These are phyloP conservation scores for Meriones unguiculatus DNA, from an alignment of 2,113 vertebrate species.

Conservation along the genomic window DNA sequence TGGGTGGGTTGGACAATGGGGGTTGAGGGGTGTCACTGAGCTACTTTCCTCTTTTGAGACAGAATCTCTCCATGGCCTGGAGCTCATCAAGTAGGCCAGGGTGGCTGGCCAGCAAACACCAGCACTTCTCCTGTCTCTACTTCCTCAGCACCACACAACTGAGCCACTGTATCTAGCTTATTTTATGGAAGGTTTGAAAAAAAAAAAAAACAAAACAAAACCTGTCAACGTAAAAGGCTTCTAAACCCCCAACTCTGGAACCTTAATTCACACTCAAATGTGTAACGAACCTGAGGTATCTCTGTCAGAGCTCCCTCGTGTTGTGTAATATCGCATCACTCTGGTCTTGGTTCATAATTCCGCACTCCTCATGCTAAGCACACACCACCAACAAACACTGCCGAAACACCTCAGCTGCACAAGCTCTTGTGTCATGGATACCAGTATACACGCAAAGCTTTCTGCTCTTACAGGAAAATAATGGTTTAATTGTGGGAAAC, in stretches of 20 bases:
- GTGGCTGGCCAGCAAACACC: background rate
- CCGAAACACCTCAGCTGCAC: background rate
- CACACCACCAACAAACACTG: background rate
- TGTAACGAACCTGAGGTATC: background rate
- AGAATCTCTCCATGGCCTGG: background rate
- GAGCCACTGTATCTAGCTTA: background rate
- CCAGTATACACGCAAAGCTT: background rate
- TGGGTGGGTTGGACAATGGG: rapidly evolving
- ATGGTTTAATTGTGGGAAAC: too few species aligned
- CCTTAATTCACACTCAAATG: background rate
- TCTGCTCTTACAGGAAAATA: background rate
- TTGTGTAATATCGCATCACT: background rate
- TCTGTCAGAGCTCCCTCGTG: background rate
- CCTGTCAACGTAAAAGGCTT: background rate
- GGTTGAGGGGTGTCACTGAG: background rate
- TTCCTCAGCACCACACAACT: background rate
- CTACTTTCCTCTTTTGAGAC: background rate
- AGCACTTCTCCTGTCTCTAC: background rate
- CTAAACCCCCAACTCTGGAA: background rate
- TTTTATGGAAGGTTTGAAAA: too few species aligned
- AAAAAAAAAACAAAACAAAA: background rate
- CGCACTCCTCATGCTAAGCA: too few species aligned
- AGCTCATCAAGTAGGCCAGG: background rate
- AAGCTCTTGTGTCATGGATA: too few species aligned
- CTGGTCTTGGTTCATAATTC: background rate